Evolutionary conservation across 2,888 invertebrate genomes (phyloP).

Genomic region (Liopterus haemorrhoidalis): DNA sequence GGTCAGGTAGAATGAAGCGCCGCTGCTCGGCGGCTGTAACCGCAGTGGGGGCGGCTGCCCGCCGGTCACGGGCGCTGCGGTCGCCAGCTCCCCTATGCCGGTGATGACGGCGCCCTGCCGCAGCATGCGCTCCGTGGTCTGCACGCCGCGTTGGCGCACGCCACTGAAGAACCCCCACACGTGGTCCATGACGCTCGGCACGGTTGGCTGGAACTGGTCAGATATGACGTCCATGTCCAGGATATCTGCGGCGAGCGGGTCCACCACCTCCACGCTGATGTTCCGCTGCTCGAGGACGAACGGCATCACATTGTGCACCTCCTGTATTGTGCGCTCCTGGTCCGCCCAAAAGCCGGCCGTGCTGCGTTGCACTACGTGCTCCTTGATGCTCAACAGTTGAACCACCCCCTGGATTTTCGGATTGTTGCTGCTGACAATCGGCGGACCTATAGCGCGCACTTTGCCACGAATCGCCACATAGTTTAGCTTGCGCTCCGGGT

Average conservation of each 20-base stretch:
- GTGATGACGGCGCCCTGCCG: conserved; percentile 75
- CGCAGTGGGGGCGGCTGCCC: conserved; percentile 56
- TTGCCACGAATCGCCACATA: conserved; percentile 72
- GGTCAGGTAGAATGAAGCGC: conserved; percentile 70
- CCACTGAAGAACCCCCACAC: conserved; percentile 83
- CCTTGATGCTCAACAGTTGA: conserved; percentile 72
- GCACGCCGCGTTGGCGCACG: conserved; percentile 73
- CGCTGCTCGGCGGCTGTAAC: conserved; percentile 67
- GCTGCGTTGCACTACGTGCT: conserved; percentile 75
- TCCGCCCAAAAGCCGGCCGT: conserved; percentile 85
- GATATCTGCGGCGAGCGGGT: conserved; percentile 67
- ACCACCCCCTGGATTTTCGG: conserved; percentile 70
- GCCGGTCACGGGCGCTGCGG: conserved; percentile 55
- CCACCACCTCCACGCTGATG: conserved; percentile 65
- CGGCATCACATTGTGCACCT: conserved; percentile 73
- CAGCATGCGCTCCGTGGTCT: conserved; percentile 82
- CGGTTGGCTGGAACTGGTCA: conserved; percentile 74
- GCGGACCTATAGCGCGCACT: conserved; percentile 68
- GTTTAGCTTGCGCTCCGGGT: conserved; percentile 59
- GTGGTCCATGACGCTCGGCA: conserved; percentile 69
- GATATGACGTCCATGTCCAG: conserved; percentile 76
- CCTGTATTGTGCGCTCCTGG: conserved; percentile 70
- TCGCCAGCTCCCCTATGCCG: conserved; percentile 68
- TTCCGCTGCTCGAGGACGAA: conserved; percentile 64
- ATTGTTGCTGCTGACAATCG: conserved; percentile 68